phyloP scores from a whole-genome alignment of 2,113 vertebrate genomes.

The Thalassarche chlororhynchos region DNA sequence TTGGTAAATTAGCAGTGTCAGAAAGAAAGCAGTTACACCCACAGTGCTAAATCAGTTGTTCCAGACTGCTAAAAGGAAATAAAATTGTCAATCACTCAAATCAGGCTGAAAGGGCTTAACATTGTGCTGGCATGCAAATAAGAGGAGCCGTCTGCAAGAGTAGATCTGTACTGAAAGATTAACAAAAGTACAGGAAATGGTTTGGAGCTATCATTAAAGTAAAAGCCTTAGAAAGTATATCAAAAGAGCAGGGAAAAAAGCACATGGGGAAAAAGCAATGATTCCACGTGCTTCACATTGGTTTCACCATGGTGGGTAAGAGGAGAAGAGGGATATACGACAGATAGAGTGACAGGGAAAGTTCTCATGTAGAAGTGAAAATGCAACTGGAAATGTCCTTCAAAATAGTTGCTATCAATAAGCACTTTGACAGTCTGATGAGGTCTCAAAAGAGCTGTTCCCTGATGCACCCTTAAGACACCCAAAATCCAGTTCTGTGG shows the following conservation, averaged over 20 bases:
- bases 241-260: not conserved
- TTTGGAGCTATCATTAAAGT: slow-evolving; percentile 25
- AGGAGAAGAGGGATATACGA: not conserved
- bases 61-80: slow-evolving; percentile 43
- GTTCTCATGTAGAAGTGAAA: not conserved
- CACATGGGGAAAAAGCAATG: not conserved
- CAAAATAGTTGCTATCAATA: not conserved
- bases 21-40: slow-evolving; percentile 48
- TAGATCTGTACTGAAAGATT: slow-evolving; percentile 3
- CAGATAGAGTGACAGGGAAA: not conserved
- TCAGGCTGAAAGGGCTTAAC: slow-evolving; percentile 35
- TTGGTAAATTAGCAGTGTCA: slow-evolving; percentile 31
- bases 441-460: not conserved
- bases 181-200: not conserved
- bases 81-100: slow-evolving; percentile 49
- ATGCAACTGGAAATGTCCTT: not conserved
- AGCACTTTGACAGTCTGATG: not conserved
- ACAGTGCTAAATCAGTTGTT: slow-evolving; percentile 46
- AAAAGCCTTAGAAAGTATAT: not conserved
- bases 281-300: not conserved
- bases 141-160: slow-evolving; percentile 23
- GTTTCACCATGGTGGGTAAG: not conserved
- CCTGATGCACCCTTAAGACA: not conserved
- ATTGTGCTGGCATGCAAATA: slow-evolving; percentile 33
- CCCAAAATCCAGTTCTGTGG: not conserved